A percentile compares a stretch with the other conserved stretches of the same genome.
phyloP scores from a whole-genome alignment of 2,888 invertebrate species.

The Reticulitermes lucifugus region DNA sequence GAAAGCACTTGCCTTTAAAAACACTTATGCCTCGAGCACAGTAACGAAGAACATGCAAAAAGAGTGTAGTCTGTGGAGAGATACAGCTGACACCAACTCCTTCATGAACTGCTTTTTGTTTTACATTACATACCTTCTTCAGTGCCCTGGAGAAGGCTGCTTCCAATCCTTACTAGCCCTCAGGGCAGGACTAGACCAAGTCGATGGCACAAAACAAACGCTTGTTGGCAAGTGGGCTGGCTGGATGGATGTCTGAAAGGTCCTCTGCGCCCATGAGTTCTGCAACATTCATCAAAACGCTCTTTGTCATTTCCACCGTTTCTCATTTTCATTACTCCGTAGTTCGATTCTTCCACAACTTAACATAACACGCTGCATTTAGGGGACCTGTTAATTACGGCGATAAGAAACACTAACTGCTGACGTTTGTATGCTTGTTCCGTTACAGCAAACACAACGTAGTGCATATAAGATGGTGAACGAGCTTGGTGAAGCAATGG shows the following conservation, averaged over 20 bases:
- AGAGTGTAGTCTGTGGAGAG: slow-evolving; percentile 13
- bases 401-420: neutral
- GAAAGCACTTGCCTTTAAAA: neutral
- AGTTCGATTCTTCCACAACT: no score
- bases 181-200: slow-evolving; percentile 2
- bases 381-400: neutral
- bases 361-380: no score
- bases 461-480: neutral
- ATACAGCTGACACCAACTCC: slow-evolving; percentile 12
- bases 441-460: slow-evolving; percentile 5
- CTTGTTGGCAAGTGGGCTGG: slow-evolving; percentile 29
- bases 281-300: slow-evolving; percentile 16
- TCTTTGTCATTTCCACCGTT: neutral
- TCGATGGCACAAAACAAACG: slow-evolving; percentile 28
- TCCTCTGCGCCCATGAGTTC: slow-evolving; percentile 15
- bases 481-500: neutral
- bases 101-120: slow-evolving; percentile 17
- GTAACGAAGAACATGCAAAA: slow-evolving; percentile 9
- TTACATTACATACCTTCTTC: slow-evolving; percentile 30
- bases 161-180: neutral
- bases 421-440: neutral
- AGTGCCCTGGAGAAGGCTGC: neutral
- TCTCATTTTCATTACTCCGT: neutral
- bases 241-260: slow-evolving; percentile 14
- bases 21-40: slow-evolving; percentile 23